Base-by-base conservation (phyloP, 2,888 invertebrate genomes). In the Amphipoea lucens region DNA sequence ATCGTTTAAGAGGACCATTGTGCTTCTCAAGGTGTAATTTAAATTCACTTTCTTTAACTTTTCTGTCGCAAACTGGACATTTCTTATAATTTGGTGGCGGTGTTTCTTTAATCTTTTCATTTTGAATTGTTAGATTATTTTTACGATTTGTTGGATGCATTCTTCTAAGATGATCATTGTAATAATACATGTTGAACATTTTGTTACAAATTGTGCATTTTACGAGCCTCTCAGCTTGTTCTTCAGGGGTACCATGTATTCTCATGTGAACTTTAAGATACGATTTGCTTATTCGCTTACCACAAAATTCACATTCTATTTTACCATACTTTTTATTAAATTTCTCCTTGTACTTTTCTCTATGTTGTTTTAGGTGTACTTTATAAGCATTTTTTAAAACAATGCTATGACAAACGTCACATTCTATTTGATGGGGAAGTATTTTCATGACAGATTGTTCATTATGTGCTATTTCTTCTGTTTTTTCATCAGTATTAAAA, bases 281-380 rank as follows among this genome's bases (percentile, higher is more conserved):
- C 29, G 85, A 63, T 81, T 90, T 91, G 70, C 79, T 84, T 9
- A 92, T 54, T 48, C 67, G 57, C 66, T 92, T 92, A 2, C 82
- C 73, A 74, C 93, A 93, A 51, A 90, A 51, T 73, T 87, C 77
- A 85, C 93, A 93, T 77, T 90, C 82, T 3, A 90, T 79, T 89
- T 92, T 93, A 20, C 73, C 63, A 65, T 83, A 76, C 51, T 69
- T 86, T 73, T 83, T 90, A 0, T 80, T 36, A 29, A 40, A 51
- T 74, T 85, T 90, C 3, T 84, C 69, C 29, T 85, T 85, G 67
- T 87, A 90, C 40, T 86, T 82, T 11, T 88, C 79, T 82, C 83
- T 87, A 62, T 92, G 91, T 36, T 85, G 68, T 74, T 83, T 83
- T 40, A 92, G 65, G 74, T 92, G 91, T 57, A 72, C 73, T 71